A percentile compares a stretch with the other conserved stretches of the same genome.
Evolutionary conservation across 2,888 invertebrate genomes (phyloP).

Genomic region (Leptinotarsa juncta): DNA sequence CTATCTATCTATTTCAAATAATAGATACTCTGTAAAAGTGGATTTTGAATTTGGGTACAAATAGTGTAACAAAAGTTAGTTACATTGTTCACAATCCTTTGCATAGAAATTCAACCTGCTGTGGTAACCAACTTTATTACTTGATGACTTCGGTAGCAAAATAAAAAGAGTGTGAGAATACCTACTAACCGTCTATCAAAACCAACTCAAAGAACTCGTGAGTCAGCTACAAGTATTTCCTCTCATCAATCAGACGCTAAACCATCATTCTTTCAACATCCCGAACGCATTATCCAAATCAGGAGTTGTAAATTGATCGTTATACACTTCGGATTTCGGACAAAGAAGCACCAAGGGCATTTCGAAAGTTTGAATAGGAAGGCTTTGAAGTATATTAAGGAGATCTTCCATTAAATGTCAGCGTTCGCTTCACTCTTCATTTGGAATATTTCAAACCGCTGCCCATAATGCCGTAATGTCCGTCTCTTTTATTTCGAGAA

Average conservation of each 20-base stretch:
- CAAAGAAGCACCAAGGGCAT: constrained; percentile 23
- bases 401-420: constrained; percentile 28
- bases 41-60: too few relatives aligned
- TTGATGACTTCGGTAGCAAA: constrained; percentile 3
- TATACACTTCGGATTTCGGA: constrained; percentile 26
- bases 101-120: too few relatives aligned
- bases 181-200: neutral
- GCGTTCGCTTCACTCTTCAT: constrained; percentile 22
- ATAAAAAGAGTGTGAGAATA: constrained; percentile 6
- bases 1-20: too few relatives aligned
- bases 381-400: constrained; percentile 33
- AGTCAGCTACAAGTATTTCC: constrained; percentile 12
- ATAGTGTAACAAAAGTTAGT: too few relatives aligned
- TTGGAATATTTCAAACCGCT: constrained; percentile 26
- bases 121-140: neutral
- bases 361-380: constrained; percentile 30
- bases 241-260: constrained; percentile 26
- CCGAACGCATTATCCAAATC: constrained; percentile 32
- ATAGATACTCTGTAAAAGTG: too few relatives aligned
- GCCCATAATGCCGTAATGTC: neutral
- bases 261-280: constrained; percentile 18
- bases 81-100: too few relatives aligned
- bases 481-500: constrained; percentile 21
- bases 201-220: neutral
- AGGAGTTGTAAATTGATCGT: constrained; percentile 28